These are phyloP conservation scores for Melanotaenia duboulayi DNA, from an alignment of 2,113 vertebrate species.

Conservation along the genomic window DNA sequence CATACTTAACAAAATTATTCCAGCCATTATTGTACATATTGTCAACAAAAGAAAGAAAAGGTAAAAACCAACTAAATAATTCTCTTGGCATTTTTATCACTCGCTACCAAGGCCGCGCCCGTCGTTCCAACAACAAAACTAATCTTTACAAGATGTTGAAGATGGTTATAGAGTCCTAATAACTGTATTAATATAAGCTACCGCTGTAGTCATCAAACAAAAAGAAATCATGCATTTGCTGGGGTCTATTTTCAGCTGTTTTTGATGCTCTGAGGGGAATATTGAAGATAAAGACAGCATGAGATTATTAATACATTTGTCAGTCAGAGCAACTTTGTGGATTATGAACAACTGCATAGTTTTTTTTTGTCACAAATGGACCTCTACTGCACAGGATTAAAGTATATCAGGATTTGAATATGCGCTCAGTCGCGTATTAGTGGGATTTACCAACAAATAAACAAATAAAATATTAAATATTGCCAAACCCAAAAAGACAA, in stretches of 20 bases:
- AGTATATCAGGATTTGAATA: not conserved
- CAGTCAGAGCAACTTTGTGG: not conserved
- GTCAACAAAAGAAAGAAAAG: too few species aligned
- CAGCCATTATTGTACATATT: not conserved
- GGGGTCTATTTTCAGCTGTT: conserved; percentile 2
- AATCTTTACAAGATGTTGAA: not conserved
- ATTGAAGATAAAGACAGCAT: conserved; percentile 4
- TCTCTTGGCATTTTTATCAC: not conserved
- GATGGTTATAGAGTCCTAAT: not conserved
- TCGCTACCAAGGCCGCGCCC: too few species aligned
- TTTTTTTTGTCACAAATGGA: not conserved
- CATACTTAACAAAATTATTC: not conserved
- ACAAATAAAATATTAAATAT: not conserved
- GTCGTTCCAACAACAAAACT: not conserved
- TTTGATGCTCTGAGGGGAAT: not conserved
- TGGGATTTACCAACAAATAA: not conserved
- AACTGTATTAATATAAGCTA: not conserved
- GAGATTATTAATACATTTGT: conserved; percentile 9
- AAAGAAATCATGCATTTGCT: not conserved
- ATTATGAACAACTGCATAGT: not conserved
- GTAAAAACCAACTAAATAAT: not conserved
- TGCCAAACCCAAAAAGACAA: not conserved
- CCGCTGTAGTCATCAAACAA: not conserved
- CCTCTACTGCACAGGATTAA: not conserved
- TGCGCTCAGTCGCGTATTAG: not conserved